Conservation (phyloP, 1,140 invertebrate genomes). For the Heliconius eleuchia region DNA sequence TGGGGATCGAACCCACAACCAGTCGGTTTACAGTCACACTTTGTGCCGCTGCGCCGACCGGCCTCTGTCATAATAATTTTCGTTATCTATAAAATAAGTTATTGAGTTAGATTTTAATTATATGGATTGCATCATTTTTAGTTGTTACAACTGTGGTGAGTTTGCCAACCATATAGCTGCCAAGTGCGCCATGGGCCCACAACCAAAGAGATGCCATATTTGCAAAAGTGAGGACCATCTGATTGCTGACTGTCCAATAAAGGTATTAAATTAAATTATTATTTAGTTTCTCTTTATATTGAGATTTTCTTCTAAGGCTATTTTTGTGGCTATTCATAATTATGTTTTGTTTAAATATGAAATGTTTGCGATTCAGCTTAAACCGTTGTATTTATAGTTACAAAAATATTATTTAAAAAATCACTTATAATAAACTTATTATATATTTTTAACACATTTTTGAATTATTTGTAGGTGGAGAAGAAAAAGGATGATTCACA, state of each 20-base stretch:
- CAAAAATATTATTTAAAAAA: not conserved
- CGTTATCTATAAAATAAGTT: not conserved
- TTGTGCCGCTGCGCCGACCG: too few relatives aligned
- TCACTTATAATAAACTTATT: not conserved
- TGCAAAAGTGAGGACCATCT: constrained; percentile 93
- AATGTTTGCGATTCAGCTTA: too few relatives aligned
- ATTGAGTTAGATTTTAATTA: not conserved
- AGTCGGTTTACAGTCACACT: too few relatives aligned
- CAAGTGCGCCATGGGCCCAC: constrained; percentile 91
- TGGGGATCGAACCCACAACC: too few relatives aligned
- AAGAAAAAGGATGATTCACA: constrained; percentile 66
- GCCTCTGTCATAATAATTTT: not conserved
- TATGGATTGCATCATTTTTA: constrained; percentile 52
- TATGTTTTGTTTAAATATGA: too few relatives aligned
- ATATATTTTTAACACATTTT: not conserved
- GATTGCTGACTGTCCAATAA: constrained; percentile 91
- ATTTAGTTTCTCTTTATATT: not conserved
- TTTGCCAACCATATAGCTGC: constrained; percentile 95
- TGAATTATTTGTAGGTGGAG: constrained; percentile 55
- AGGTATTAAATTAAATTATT: constrained; percentile 51
- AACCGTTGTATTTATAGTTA: not conserved
- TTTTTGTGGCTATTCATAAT: too few relatives aligned
- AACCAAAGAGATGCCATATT: constrained; percentile 94
- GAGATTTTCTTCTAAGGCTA: too few relatives aligned
- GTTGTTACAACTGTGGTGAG: constrained; percentile 95